Percentiles rank a stretch among this genome's conserved stretches.
Evolutionary conservation across 2,797 vertebrate species (phyloP).

Genomic region (Cyprinella venusta): DNA sequence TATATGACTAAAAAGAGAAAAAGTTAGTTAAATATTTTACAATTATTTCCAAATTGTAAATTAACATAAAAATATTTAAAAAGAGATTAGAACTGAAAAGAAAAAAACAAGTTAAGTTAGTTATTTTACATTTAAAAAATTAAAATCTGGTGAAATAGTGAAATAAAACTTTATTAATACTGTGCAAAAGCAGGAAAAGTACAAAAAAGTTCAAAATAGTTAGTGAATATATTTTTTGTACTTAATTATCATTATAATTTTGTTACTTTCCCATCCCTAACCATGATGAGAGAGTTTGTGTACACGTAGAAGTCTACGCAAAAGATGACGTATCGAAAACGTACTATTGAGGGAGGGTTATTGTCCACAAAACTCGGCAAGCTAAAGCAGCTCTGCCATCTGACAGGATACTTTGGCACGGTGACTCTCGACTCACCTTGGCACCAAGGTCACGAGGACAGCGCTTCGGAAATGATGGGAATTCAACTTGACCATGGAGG

Average conservation of each 20-base stretch:
- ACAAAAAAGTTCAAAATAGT: background rate
- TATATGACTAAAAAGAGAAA: background rate
- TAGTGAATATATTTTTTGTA: fast-evolving
- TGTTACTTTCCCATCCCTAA: constrained; percentile 9
- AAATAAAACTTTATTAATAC: background rate
- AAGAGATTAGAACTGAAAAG: background rate
- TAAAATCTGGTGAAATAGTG: background rate
- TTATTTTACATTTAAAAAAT: background rate
- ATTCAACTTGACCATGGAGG: constrained; percentile 22
- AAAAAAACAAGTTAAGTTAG: background rate
- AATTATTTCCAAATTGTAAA: background rate
- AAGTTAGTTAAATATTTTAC: background rate
- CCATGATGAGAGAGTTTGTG: constrained; percentile 50
- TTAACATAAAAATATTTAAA: background rate
- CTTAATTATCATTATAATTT: background rate
- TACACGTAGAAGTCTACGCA: constrained; percentile 70
- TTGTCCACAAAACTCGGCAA: constrained; percentile 73
- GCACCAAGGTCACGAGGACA: constrained; percentile 28
- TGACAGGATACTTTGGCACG: constrained; percentile 59
- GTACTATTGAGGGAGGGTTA: constrained; percentile 81
- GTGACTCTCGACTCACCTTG: constrained; percentile 29
- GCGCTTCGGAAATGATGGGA: constrained; percentile 24
- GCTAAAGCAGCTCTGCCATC: constrained; percentile 60
- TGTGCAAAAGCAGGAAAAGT: background rate
- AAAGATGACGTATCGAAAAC: constrained; percentile 76